Evolutionary conservation across 2,888 invertebrate species (phyloP), one percentile per base, ranked within the genome.

Genomic region (Tipula lateralis): DNA sequence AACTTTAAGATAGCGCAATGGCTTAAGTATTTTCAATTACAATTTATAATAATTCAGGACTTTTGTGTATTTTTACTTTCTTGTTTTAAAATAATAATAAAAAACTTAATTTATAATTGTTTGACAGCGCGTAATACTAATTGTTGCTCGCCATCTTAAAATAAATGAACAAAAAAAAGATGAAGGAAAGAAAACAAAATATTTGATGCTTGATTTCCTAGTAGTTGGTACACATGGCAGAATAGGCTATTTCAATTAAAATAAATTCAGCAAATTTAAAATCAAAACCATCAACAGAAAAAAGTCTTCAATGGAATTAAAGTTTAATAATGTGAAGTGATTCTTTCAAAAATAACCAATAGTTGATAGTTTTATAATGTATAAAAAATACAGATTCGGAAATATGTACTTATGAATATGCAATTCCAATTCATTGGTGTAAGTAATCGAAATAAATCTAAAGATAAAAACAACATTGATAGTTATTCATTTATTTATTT

Each of bases 21-120:
- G 66, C 66, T 66, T 66, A 24, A 66, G 24, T 66, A 24, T 66
- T 24, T 24, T 66, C 66, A 24, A 24, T 12, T 66, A 24, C 9
- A 66, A 66, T 6, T 66, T 66, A 66, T 66, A 66, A 66, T 66
- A 66, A 24, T 66, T 19, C 12, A 66, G 66, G 3, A 66, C 9
- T 24, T n/a, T 66, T 66, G 66, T 24, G 3, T 66, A 66, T 66
- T 24, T 66, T 24, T 24, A 24, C 24, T 66, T 66, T 66, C 9
- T 13, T 66, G 9, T 66, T 66, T 66, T 66, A 66, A 66, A 66
- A 66, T 66, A 66, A 66, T 66, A 66, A 66, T 66, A 66, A 66
- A 66, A 66, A 66, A 66, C 19, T 24, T 9, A 24, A 66, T 66
- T 66, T 24, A 66, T 12, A 66, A 66, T 66, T 66, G 66, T 66